A percentile compares a stretch with the other conserved stretches of the same genome.
phyloP scores from a whole-genome alignment of 2,113 vertebrate genomes.

The Ascaphus truei region DNA sequence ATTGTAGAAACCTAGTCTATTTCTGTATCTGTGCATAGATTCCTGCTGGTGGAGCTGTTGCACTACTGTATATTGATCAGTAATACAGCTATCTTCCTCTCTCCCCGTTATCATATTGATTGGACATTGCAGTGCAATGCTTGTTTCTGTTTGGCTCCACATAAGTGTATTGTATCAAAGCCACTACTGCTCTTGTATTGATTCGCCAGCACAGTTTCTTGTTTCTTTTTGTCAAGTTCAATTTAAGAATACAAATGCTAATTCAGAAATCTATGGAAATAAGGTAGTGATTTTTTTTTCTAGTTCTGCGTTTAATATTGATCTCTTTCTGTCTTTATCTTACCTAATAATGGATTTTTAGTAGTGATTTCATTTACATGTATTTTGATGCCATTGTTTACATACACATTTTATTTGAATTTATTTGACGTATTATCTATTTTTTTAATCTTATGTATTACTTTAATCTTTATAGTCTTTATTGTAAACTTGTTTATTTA shows the following conservation, averaged over 20 bases:
- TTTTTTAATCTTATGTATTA: too few relatives aligned
- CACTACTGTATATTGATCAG: not conserved
- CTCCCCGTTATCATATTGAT: conserved; percentile 4
- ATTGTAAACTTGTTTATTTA: too few relatives aligned
- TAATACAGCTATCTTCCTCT: not conserved
- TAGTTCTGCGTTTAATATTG: too few relatives aligned
- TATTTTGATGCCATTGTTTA: too few relatives aligned
- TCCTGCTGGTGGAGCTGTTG: conserved; percentile 20
- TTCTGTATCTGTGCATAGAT: too few relatives aligned
- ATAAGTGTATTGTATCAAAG: conserved; percentile 5
- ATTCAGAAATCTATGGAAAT: not conserved
- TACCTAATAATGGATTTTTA: too few relatives aligned
- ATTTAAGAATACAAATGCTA: not conserved
- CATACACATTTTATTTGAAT: too few relatives aligned
- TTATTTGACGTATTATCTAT: too few relatives aligned
- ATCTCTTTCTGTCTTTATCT: not conserved
- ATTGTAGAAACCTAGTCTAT: too few relatives aligned
- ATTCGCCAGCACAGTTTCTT: not conserved
- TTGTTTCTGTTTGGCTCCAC: not conserved
- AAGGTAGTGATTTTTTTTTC: not conserved
- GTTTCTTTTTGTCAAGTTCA: not conserved
- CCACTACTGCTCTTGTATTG: not conserved
- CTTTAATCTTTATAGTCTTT: too few relatives aligned
- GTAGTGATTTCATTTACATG: too few relatives aligned
- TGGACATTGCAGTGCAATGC: not conserved